Evolutionary conservation across 2,113 vertebrate species (phyloP), one percentile per base, ranked within the genome.

Genomic region (Lagenorhynchus albirostris): DNA sequence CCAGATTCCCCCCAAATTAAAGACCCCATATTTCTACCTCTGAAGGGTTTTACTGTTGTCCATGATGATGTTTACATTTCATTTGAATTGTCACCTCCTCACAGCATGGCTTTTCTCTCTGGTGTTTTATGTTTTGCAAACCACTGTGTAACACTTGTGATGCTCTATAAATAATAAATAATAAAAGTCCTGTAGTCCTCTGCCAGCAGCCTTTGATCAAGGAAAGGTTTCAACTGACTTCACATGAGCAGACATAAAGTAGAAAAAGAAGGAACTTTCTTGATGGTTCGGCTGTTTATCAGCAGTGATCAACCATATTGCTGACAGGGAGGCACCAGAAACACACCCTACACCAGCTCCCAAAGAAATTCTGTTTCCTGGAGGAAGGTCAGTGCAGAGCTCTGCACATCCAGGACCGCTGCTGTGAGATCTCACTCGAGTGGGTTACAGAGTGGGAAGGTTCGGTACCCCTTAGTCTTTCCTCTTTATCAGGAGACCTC

Each of bases 151-250:
- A 96, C 73, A 86, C 33, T 94, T 94, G 36, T 92, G 95, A 93
- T 60, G 21, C 68, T 91, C 89, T 74, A 79, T 97, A 93, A 95
- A 97, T 97, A 96, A 98, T 98, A 95, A 96, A 98, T 98, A 92
- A 85, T 81, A 73, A 68, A 91, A 93, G 6, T 65, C 70, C 90
- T 92, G 80, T 41, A 60, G 80, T 94, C 38, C 36, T 90, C 81
- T 79, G 88, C 62, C 94, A 89, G 84, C 36, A 94, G 62, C 25
- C 95, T 97, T 96, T 97, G 97, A 98, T 98, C 87, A 95, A 93
- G 88, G 97, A 41, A 73, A 94, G 50, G 89, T 97, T 98, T 97
- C 93, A 98, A 89, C 36, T 58, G 60, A 91, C 55, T 97, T 97
- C 67, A 79, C 44, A 82, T 71, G 20, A 92, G 41, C 20, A 94